Conservation (phyloP, 1,140 invertebrate genomes). For the Pachypeltis micranthus region DNA sequence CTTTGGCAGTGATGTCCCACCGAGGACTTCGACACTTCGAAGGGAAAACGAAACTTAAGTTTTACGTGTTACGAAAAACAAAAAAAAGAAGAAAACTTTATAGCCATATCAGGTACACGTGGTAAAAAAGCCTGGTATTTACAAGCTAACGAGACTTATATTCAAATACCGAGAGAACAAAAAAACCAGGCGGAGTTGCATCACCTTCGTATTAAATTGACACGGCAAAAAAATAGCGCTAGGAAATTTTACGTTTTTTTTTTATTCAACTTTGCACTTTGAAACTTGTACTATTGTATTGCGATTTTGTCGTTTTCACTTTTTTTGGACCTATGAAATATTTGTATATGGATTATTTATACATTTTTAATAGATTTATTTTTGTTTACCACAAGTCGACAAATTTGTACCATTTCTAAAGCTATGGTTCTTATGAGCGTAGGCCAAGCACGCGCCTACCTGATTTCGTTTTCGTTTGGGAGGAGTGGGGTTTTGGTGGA, state of each 20-base stretch:
- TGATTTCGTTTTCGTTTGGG: too few relatives aligned
- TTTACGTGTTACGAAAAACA: not conserved
- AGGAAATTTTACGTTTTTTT: slow-evolving; percentile 8
- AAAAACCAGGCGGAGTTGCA: not conserved
- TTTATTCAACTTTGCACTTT: too few relatives aligned
- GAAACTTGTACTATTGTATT: slow-evolving; percentile 19
- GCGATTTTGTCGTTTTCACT: not conserved
- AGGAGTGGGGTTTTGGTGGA: too few relatives aligned
- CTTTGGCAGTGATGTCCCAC: slow-evolving; percentile 1
- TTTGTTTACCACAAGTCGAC: slow-evolving; percentile 7
- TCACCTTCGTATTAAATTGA: slow-evolving; percentile 5
- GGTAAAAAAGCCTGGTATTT: slow-evolving; percentile 13
- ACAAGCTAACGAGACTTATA: slow-evolving; percentile 4
- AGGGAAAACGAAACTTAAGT: not conserved
- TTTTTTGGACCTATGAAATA: slow-evolving; percentile 3
- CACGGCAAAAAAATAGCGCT: not conserved
- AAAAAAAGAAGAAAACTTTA: not conserved
- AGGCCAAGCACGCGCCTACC: too few relatives aligned
- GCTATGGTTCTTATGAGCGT: slow-evolving; percentile 18
- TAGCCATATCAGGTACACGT: slow-evolving; percentile 11
- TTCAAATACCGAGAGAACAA: not conserved
- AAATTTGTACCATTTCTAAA: slow-evolving; percentile 21
- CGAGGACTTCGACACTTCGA: not conserved
- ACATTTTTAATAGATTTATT: slow-evolving; percentile 6
- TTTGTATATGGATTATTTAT: not conserved